Evolutionary conservation across 2,888 invertebrate genomes (phyloP), one percentile per base, ranked within the genome.

Genomic region (Cylloceria caligata): DNA sequence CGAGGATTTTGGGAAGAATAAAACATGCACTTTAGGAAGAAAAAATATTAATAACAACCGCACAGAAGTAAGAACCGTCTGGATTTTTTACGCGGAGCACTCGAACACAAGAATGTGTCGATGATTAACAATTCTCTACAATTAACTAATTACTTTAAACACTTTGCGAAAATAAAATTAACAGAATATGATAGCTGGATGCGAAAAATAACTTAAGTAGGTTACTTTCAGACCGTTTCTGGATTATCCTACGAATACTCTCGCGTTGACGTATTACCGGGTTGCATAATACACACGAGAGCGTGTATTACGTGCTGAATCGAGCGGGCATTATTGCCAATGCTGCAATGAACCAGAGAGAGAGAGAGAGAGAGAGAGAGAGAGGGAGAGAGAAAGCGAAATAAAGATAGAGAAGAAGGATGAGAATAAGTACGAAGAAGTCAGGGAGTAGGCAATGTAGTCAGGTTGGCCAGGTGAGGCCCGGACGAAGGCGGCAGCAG

Each of bases 381-480:
- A 30, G 11, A 19, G 19, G 30, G 13, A 13, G 21, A 64, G 39
- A 68, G 52, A n/a, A n/a, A n/a, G n/a, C n/a, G n/a, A n/a, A n/a
- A n/a, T n/a, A n/a, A n/a, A n/a, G n/a, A n/a, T n/a, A 64, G 42
- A 78, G 74, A 71, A 69, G 19, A 36, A 39, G 55, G 42, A 42
- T 57, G 55, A 71, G 55, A 57, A 52, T 36, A 27, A 71, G 42
- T 57, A 42, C 16, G 45, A 60, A 60, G 6, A 36, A 60, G 60
- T 60, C 19, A 34, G 36, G 60, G 34, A 60, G 34, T 60, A 34
- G 60, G 60, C 34, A 16, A 52, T 30, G 42, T 34, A 80, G 73
- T 80, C 60, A 68, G 73, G 64, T 80, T 80, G 60, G 77, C 80
- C 80, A 80, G 80, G 80, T 80, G 83, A 83, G 80, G 79, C 69